A percentile compares a stretch with the other conserved stretches of the same genome.
These are phyloP conservation scores for Brachyalestes nurse DNA, from an alignment of 2,797 vertebrate genomes.

Conservation along the genomic window DNA sequence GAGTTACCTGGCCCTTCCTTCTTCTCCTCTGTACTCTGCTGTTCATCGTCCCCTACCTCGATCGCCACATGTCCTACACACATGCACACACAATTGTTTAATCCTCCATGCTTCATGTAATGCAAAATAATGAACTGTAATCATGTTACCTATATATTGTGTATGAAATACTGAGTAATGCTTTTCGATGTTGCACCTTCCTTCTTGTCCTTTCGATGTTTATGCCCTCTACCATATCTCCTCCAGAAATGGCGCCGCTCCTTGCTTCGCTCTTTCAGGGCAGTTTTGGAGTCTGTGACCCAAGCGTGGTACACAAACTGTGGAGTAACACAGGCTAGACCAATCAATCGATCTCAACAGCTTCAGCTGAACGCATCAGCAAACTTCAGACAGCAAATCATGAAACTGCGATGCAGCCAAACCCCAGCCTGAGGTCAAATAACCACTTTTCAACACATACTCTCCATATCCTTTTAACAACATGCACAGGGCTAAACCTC, in stretches of 20 bases:
- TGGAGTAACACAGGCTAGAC: slow-evolving; percentile 43
- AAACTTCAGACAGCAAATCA: neutral
- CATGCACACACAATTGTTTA: slow-evolving; percentile 6
- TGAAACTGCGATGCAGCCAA: neutral
- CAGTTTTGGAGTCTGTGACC: slow-evolving; percentile 96
- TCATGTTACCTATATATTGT: neutral
- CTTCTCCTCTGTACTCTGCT: slow-evolving; percentile 80
- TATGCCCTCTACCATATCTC: slow-evolving; percentile 76
- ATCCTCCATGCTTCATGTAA: neutral
- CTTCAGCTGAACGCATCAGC: neutral
- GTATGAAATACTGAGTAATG: neutral
- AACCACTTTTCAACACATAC: slow-evolving; percentile 15
- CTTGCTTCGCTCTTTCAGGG: slow-evolving; percentile 86
- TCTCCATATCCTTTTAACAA: neutral
- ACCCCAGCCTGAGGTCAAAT: slow-evolving; percentile 45
- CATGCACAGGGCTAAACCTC: neutral
- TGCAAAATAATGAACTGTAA: neutral
- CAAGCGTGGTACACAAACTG: slow-evolving; percentile 98
- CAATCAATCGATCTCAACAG: neutral
- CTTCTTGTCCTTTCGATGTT: slow-evolving; percentile 77
- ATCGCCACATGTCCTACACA: slow-evolving; percentile 80
- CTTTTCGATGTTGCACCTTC: slow-evolving; percentile 63
- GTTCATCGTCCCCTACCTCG: slow-evolving; percentile 85
- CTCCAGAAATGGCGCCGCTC: slow-evolving; percentile 87
- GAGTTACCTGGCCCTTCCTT: slow-evolving; percentile 87